Evolutionary conservation across 2,888 invertebrate species (phyloP).

Genomic region (Polylopha cassiicola): DNA sequence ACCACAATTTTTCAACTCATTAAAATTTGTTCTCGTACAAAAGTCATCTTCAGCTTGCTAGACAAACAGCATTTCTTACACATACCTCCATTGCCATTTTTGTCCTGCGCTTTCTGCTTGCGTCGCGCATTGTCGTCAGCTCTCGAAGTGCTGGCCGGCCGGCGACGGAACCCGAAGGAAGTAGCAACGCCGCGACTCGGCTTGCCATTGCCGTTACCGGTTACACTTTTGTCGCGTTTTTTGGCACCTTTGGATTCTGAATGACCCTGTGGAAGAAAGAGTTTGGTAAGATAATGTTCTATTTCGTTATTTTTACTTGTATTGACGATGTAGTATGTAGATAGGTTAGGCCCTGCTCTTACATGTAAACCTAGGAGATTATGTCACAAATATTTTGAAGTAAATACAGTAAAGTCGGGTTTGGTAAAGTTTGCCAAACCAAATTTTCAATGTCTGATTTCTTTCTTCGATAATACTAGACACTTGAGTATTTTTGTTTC

Average conservation of each 20-base stretch:
- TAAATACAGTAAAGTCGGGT: too few species aligned
- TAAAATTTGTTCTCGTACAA: too few species aligned
- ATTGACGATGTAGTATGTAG: too few species aligned
- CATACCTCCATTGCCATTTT: slow-evolving; percentile 68
- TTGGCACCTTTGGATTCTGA: slow-evolving; percentile 80
- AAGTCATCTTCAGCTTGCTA: slow-evolving; percentile 33
- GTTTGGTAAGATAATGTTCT: neutral
- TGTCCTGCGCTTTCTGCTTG: slow-evolving; percentile 62
- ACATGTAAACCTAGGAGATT: too few species aligned
- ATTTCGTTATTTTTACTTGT: too few species aligned
- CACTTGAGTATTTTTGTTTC: too few species aligned
- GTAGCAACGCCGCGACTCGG: slow-evolving; percentile 85
- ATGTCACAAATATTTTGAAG: too few species aligned
- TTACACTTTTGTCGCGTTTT: slow-evolving; percentile 70
- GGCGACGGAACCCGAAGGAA: slow-evolving; percentile 89
- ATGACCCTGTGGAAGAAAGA: slow-evolving; percentile 66
- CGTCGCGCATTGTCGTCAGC: slow-evolving; percentile 66
- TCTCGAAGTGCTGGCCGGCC: slow-evolving; percentile 71
- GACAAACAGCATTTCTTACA: neutral
- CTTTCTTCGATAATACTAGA: too few species aligned
- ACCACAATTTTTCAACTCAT: too few species aligned
- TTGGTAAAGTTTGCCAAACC: too few species aligned
- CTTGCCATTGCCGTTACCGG: slow-evolving; percentile 65
- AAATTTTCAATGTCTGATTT: too few species aligned
- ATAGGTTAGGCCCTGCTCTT: too few species aligned